These are phyloP conservation scores for Popillia japonica DNA, from an alignment of 1,140 invertebrate species.

Conservation along the genomic window DNA sequence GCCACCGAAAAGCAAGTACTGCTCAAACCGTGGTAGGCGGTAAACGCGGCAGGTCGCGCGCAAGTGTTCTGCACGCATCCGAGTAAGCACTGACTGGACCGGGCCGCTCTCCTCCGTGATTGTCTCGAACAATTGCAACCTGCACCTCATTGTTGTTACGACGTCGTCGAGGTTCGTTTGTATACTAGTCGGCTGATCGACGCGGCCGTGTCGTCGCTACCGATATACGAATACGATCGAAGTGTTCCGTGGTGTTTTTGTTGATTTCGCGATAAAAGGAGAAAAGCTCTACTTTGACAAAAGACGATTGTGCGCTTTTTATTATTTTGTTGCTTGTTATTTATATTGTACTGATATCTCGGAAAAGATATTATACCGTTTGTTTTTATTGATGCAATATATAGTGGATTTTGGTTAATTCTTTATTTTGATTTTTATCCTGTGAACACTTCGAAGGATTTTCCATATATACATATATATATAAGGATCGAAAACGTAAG, in stretches of 20 bases:
- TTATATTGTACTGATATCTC: not conserved
- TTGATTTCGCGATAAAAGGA: constrained; percentile 28
- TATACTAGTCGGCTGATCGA: constrained; percentile 43
- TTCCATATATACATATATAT: not conserved
- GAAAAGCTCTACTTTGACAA: constrained; percentile 15
- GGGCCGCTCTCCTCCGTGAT: constrained; percentile 47
- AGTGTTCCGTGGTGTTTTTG: constrained; percentile 40
- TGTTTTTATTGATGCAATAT: not conserved
- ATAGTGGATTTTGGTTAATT: constrained; percentile 3
- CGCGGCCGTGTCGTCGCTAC: constrained; percentile 38
- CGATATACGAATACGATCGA: constrained; percentile 36
- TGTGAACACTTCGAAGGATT: not conserved
- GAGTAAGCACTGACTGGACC: constrained; percentile 46
- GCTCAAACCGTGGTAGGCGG: constrained; percentile 57
- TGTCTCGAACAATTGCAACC: constrained; percentile 56
- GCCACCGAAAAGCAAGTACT: constrained; percentile 54
- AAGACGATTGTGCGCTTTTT: constrained; percentile 26
- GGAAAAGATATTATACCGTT: not conserved
- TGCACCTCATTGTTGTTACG: constrained; percentile 41
- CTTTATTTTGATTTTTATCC: too few relatives aligned
- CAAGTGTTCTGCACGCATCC: constrained; percentile 55
- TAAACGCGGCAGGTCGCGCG: constrained; percentile 57
- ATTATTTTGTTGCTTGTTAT: not conserved
- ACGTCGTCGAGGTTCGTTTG: constrained; percentile 25
- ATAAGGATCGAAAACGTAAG: not conserved